phyloP scores from a whole-genome alignment of 2,888 invertebrate species.

The Girardia tigrina region DNA sequence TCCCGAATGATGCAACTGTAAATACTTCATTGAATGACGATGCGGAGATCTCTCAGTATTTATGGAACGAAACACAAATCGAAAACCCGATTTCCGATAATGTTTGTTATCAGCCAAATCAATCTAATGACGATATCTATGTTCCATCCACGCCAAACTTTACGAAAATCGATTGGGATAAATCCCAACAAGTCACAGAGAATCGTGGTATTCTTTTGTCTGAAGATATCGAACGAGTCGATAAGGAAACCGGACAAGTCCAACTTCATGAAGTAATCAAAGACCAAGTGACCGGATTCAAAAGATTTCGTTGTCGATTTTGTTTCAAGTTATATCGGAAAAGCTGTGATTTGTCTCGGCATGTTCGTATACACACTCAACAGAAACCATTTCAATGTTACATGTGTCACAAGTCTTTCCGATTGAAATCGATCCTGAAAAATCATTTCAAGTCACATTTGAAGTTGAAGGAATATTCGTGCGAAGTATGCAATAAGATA shows the following conservation, averaged over 20 bases:
- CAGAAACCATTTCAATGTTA: constrained; percentile 32
- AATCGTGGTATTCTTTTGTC: background rate
- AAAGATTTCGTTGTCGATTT: constrained; percentile 2
- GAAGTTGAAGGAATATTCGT: constrained; percentile 25
- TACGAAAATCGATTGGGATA: background rate
- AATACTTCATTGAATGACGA: background rate
- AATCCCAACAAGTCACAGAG: too few species aligned
- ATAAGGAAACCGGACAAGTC: constrained; percentile 24
- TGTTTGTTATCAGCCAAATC: background rate
- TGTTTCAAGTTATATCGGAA: constrained; percentile 28
- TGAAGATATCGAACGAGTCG: constrained; percentile 21
- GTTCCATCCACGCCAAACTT: background rate
- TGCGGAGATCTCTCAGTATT: background rate
- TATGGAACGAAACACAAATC: background rate
- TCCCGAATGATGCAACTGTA: too few species aligned
- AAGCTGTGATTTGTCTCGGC: constrained; percentile 29
- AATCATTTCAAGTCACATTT: constrained; percentile 28
- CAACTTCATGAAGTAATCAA: constrained; percentile 21
- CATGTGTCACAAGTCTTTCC: constrained; percentile 29
- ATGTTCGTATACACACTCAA: constrained; percentile 31
- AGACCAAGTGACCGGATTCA: constrained; percentile 17
- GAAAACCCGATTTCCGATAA: background rate
- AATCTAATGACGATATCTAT: background rate
- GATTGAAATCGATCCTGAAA: constrained; percentile 26
- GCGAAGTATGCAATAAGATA: constrained; percentile 26